Evolutionary conservation across 2,797 vertebrate species (phyloP).

Genomic region (Eurystomus glaucurus): DNA sequence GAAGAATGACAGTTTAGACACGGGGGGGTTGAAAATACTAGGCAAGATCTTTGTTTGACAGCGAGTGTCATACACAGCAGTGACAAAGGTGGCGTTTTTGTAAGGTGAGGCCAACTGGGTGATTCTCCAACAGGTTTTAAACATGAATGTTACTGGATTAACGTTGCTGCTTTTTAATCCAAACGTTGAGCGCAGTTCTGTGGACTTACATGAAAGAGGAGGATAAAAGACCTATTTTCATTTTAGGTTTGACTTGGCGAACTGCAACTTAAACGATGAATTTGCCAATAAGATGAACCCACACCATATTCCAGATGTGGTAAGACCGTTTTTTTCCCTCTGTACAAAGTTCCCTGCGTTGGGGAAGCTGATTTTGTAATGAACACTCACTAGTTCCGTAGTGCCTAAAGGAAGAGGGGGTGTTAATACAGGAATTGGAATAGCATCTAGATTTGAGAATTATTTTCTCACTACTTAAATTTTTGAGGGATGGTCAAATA

Average conservation of each 20-base stretch:
- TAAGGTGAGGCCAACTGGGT: neutral
- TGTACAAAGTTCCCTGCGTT: neutral
- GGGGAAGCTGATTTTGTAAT: neutral
- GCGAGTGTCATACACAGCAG: rapidly evolving
- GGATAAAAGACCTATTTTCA: neutral
- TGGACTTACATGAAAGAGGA: neutral
- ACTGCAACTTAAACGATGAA: conserved; percentile 96
- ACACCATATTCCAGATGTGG: conserved; percentile 94
- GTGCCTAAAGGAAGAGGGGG: neutral
- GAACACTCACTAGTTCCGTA: rapidly evolving
- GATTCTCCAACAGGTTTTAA: neutral
- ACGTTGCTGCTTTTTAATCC: neutral
- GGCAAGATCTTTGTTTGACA: neutral
- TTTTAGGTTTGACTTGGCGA: conserved; percentile 94
- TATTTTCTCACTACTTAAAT: neutral
- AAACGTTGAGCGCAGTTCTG: neutral
- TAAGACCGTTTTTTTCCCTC: conserved; percentile 70
- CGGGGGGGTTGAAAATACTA: neutral
- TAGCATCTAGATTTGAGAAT: neutral
- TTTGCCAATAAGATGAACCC: conserved; percentile 96
- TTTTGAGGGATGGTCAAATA: neutral
- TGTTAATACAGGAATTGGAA: neutral
- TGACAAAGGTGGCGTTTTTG: rapidly evolving
- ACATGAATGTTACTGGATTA: neutral
- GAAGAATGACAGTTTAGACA: neutral